Base-by-base conservation (phyloP, 2,113 vertebrate genomes). In the Xerus inauris region DNA sequence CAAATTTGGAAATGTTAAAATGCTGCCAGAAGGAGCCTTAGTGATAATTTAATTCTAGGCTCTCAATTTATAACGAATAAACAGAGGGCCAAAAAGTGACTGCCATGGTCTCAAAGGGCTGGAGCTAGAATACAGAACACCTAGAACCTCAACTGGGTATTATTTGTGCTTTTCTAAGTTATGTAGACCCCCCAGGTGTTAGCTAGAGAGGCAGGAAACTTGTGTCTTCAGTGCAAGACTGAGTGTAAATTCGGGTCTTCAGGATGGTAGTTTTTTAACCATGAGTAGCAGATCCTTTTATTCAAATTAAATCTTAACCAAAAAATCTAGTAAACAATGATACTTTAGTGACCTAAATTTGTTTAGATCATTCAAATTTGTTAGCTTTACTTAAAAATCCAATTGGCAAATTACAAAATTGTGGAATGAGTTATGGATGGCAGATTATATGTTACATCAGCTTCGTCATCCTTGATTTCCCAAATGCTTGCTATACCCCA, bases 241-340 rank as follows among this genome's bases (percentile, higher is more conserved):
- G 8, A 89, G 49, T 62, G 83, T 69, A 65, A 38, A 84, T 28
- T 96, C 22, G 24, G 83, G 73, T 82, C 62, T 69, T 3, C n/a
- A 69, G 69, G 17, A 57, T 24, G 80, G 3, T 79, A 40, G 8
- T 80, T 93, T 81, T 90, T 24, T 83, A 89, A 67, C 45, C 30
- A 59, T 42, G 65, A 77, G 17, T 76, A 49, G 45, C 22, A 51
- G 59, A 57, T 84, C 20, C 40, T 7, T 94, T 91, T 87, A 69
- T 85, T 91, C 72, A 84, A 47, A 80, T 51, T 80, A 95, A 79
- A 45, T 87, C 30, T 88, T 96, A 91, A 10, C 51, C 51, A 3
- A 30, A 64, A 62, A 64, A 30, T 32, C 49, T 24, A 35, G 1
- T 77, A 49, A 32, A 42, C 40, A 89, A 2, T 45, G 47, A 69